phyloP scores from a whole-genome alignment of 2,797 vertebrate species.

The Eutrigla gurnardus region DNA sequence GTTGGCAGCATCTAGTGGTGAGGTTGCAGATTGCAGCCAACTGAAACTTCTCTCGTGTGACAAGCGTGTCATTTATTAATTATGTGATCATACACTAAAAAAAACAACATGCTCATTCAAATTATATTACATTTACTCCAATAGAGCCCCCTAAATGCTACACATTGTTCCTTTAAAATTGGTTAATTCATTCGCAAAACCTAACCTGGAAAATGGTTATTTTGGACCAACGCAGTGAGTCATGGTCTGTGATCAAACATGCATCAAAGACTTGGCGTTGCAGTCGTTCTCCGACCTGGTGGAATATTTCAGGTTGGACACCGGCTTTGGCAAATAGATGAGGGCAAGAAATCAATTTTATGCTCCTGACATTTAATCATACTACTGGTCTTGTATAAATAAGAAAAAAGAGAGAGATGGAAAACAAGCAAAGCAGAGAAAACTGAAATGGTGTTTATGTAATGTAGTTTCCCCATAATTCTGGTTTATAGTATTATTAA shows the following conservation, averaged over 20 bases:
- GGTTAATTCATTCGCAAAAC: too few species aligned
- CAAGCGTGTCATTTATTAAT: too few species aligned
- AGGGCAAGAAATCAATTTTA: too few species aligned
- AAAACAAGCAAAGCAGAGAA: too few species aligned
- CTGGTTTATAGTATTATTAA: background rate
- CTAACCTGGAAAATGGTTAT: background rate
- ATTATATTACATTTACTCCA: background rate
- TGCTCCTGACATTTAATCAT: background rate
- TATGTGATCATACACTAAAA: background rate
- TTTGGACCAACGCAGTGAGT: background rate
- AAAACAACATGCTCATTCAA: too few species aligned
- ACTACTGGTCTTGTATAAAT: background rate
- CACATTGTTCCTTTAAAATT: background rate
- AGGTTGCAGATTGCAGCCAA: too few species aligned
- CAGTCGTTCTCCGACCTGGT: background rate
- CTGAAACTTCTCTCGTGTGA: too few species aligned
- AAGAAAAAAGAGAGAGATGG: background rate
- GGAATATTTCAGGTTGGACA: background rate
- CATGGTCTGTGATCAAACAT: background rate
- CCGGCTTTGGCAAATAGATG: background rate
- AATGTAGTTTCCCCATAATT: background rate
- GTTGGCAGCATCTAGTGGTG: background rate
- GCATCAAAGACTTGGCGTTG: background rate
- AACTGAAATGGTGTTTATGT: conserved; percentile 9
- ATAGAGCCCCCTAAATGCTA: too few species aligned